A percentile compares a stretch with the other conserved stretches of the same genome.
phyloP scores from a whole-genome alignment of 2,888 invertebrate species.

The Eupithecia centaureata region DNA sequence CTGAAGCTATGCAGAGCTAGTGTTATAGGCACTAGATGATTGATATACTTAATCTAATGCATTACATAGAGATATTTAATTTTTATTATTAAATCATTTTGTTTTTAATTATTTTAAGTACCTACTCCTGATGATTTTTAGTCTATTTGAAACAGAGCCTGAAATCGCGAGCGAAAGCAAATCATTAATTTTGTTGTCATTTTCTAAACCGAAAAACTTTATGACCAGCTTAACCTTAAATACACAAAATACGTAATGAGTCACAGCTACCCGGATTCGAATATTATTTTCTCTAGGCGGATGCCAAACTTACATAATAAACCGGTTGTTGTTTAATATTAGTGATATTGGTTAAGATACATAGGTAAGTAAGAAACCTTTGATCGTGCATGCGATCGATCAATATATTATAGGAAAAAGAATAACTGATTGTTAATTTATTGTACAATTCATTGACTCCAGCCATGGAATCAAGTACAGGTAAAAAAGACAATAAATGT shows the following conservation, averaged over 20 bases:
- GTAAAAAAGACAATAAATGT: background rate
- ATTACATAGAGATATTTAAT: too few species aligned
- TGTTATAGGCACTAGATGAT: too few species aligned
- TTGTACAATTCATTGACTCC: conserved; percentile 15
- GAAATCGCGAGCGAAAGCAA: background rate
- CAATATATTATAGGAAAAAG: conserved; percentile 7
- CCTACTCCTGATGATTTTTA: background rate
- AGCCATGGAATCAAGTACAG: conserved; percentile 26
- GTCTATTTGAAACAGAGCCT: background rate
- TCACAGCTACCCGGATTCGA: conserved; percentile 66
- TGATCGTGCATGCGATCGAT: background rate
- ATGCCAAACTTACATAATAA: conserved; percentile 59
- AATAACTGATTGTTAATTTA: background rate
- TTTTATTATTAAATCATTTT: too few species aligned
- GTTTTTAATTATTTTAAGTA: background rate
- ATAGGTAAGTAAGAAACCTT: conserved; percentile 11
- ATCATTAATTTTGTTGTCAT: conserved; percentile 14
- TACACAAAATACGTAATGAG: conserved; percentile 44
- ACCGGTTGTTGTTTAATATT: conserved; percentile 50
- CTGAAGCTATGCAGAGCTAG: too few species aligned
- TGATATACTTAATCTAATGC: too few species aligned
- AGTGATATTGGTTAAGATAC: conserved; percentile 35
- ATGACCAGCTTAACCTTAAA: conserved; percentile 28
- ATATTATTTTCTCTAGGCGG: conserved; percentile 62
- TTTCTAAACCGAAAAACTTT: conserved; percentile 28